These are phyloP conservation scores for Ptychoptera albimana DNA, from an alignment of 2,888 invertebrate species.

Conservation along the genomic window DNA sequence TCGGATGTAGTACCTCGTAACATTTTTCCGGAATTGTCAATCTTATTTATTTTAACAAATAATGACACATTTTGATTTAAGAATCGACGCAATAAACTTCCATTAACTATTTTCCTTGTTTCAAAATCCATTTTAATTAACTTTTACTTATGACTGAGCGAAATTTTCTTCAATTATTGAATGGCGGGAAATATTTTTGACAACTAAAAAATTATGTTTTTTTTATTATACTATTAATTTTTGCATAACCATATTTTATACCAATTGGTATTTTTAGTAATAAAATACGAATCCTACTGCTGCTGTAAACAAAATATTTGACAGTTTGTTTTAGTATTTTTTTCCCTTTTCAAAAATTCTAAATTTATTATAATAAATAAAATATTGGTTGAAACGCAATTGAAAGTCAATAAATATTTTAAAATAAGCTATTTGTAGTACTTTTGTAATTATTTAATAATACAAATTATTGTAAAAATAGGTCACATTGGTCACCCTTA, in stretches of 20 bases:
- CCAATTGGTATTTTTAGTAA: background rate
- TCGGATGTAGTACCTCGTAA: conserved; percentile 7
- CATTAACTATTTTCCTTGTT: background rate
- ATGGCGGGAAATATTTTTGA: conserved; percentile 2
- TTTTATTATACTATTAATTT: background rate
- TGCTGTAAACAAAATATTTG: background rate
- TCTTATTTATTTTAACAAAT: background rate
- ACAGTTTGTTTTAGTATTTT: background rate
- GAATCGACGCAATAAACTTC: background rate
- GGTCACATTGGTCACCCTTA: background rate
- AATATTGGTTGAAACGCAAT: too few relatives aligned
- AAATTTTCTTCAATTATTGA: background rate
- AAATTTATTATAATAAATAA: too few relatives aligned
- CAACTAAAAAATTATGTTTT: background rate
- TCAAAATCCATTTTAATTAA: background rate
- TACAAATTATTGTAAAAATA: background rate
- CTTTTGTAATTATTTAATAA: too few relatives aligned
- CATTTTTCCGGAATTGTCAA: background rate
- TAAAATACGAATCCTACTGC: background rate
- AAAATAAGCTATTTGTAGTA: too few relatives aligned
- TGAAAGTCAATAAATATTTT: too few relatives aligned
- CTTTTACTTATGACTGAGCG: background rate
- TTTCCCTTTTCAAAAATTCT: background rate
- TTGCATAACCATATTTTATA: too few relatives aligned
- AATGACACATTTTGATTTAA: conserved; percentile 1